Base-by-base conservation (phyloP, 2,888 invertebrate species). In the Synergus japonicus region DNA sequence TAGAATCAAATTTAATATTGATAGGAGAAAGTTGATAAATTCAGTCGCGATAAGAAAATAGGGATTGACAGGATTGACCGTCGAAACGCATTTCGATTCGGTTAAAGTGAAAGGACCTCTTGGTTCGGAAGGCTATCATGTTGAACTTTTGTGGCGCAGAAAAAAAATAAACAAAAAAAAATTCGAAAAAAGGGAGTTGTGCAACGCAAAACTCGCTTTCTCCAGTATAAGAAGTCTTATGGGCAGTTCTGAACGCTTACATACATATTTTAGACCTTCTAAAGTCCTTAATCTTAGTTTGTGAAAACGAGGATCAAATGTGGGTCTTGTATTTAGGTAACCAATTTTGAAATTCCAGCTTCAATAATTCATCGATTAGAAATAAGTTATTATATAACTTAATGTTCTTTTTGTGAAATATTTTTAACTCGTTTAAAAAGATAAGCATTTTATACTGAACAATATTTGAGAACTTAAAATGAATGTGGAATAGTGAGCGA, bases 201-300 rank as follows among this genome's bases (percentile, higher is more conserved):
- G 54, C 41, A 73, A 73, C 18, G n/a, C 7, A n/a, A 37, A 69
- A 73, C 73, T 54, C 73, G 54, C 73, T 73, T 73, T 73, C 73
- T 73, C 73, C 37, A 37, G 12, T n/a, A 58, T n/a, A 73, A 73
- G 54, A 54, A 73, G 12, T 41, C 15, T 54, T 29, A 41, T 58
- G 37, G 49, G 41, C 37, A 10, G 69, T 29, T 73, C 18, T 58
- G 29, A 63, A 29, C 29, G 13, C 63, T 29, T 63, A 29, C 9
- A 37, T 46, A 58, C n/a, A 67, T 54, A 73, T 29, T 54, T 37
- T 49, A 41, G 54, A 73, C 2, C 13, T 41, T 49, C 9, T 49
- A 37, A 2, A 29, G 29, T 54, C 22, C 18, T 22, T 60, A 22
- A 60, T 63, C 18, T 63, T 29, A 29, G 22, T 63, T 63, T 29